Percentiles rank a stretch among this genome's conserved stretches.
These are phyloP conservation scores for Cyprinodon variegatus DNA, from an alignment of 2,113 vertebrate species.

Conservation along the genomic window DNA sequence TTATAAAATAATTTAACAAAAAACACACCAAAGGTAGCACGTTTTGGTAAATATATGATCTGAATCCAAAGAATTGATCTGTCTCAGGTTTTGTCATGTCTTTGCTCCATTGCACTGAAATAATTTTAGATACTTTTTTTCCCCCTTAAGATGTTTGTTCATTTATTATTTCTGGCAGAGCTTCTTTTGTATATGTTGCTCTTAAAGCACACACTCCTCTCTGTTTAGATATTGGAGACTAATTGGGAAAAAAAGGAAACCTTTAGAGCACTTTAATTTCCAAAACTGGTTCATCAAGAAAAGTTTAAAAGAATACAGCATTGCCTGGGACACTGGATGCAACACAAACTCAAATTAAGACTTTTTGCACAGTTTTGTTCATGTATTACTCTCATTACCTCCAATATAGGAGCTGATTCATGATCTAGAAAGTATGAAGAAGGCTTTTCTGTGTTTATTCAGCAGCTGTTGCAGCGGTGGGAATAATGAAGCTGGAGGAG, in stretches of 20 bases:
- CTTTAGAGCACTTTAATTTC: too few species aligned
- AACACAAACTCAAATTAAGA: neutral
- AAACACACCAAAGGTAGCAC: too few species aligned
- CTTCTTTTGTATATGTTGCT: too few species aligned
- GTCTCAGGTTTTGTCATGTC: neutral
- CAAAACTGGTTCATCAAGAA: too few species aligned
- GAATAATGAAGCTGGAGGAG: slow-evolving; percentile 59
- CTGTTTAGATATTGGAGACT: too few species aligned
- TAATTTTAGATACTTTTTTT: neutral
- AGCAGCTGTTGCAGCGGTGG: slow-evolving; percentile 17
- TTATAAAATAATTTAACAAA: neutral
- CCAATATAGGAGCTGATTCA: neutral
- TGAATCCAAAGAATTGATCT: neutral
- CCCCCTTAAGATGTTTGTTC: too few species aligned
- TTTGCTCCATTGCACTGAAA: neutral
- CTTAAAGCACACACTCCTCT: too few species aligned
- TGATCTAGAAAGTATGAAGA: slow-evolving; percentile 13
- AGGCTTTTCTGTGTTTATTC: slow-evolving; percentile 30
- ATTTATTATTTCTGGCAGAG: neutral
- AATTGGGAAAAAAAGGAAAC: too few species aligned
- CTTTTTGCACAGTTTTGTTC: neutral
- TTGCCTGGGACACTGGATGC: neutral
- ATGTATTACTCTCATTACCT: neutral
- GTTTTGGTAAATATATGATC: neutral
- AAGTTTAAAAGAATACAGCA: neutral